A percentile compares a stretch with the other conserved stretches of the same genome.
phyloP scores from a whole-genome alignment of 2,797 vertebrate genomes.

The Gallinago solitaria region DNA sequence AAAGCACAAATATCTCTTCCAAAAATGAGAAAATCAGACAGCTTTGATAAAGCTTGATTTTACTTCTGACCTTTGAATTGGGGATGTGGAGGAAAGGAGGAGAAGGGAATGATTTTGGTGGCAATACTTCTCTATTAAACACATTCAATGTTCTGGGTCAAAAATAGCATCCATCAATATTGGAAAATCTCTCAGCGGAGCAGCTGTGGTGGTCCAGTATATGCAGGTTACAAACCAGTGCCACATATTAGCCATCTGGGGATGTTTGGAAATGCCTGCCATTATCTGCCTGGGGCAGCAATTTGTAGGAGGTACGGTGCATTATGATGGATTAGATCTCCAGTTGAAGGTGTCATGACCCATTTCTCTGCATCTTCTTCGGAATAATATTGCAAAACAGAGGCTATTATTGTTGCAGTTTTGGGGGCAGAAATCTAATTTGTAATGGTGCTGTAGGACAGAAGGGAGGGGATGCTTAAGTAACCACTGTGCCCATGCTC shows the following conservation, averaged over 20 bases:
- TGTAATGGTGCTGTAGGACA: conserved; percentile 5
- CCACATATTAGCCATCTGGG: conserved; percentile 41
- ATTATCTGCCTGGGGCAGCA: background rate
- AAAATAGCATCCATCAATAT: conserved; percentile 31
- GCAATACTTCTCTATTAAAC: conserved; percentile 24
- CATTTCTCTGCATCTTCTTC: conserved; percentile 41
- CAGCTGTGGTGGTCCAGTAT: conserved; percentile 50
- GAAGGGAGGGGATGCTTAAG: conserved; percentile 19
- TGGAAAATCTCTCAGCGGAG: conserved; percentile 2
- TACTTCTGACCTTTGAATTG: conserved; percentile 24
- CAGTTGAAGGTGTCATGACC: background rate
- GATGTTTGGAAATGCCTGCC: background rate
- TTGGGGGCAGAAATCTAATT: background rate
- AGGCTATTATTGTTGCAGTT: background rate
- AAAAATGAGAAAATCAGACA: background rate
- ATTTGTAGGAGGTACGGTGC: background rate
- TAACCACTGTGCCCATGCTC: background rate
- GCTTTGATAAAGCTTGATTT: conserved; percentile 23
- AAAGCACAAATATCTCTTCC: background rate
- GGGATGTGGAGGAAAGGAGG: background rate
- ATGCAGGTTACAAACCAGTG: conserved; percentile 25
- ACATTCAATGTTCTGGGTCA: background rate
- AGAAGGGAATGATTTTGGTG: background rate
- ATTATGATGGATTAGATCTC: conserved; percentile 34
- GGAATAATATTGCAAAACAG: background rate